Conservation (phyloP, 2,113 vertebrate species). For the Onychostruthus taczanowskii region DNA sequence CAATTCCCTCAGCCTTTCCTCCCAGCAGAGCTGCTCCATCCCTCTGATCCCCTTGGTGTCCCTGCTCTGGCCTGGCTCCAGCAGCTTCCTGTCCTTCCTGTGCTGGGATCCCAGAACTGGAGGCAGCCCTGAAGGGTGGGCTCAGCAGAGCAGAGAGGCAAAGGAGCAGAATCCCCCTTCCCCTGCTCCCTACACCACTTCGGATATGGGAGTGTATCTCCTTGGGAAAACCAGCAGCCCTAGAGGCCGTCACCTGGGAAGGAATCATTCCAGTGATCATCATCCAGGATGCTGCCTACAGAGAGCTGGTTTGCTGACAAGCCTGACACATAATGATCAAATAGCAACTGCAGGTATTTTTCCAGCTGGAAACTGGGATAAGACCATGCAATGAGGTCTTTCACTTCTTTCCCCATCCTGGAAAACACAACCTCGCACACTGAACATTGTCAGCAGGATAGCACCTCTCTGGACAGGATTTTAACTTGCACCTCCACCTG, state of each 20-base stretch:
- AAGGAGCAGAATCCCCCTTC: not conserved
- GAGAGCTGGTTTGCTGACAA: not conserved
- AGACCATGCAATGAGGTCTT: not conserved
- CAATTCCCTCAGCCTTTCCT: not conserved
- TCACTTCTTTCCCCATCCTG: not conserved
- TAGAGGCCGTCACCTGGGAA: not conserved
- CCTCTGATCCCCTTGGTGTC: not conserved
- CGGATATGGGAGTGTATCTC: not conserved
- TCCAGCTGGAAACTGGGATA: not conserved
- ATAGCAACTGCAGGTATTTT: not conserved
- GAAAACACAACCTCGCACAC: not conserved
- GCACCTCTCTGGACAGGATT: not conserved
- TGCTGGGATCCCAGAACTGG: not conserved
- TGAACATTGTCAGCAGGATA: rapidly evolving
- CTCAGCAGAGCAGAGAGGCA: not conserved
- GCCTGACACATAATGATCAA: not conserved
- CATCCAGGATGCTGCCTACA: not conserved
- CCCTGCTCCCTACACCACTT: not conserved
- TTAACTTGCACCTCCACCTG: not conserved
- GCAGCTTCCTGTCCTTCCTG: not conserved
- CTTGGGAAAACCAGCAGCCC: not conserved
- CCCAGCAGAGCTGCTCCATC: not conserved
- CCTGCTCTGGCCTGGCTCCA: not conserved
- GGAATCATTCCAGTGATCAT: not conserved
- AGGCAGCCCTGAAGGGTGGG: not conserved